Evolutionary conservation across 2,888 invertebrate species (phyloP).

Genomic region (Phasia obesa): DNA sequence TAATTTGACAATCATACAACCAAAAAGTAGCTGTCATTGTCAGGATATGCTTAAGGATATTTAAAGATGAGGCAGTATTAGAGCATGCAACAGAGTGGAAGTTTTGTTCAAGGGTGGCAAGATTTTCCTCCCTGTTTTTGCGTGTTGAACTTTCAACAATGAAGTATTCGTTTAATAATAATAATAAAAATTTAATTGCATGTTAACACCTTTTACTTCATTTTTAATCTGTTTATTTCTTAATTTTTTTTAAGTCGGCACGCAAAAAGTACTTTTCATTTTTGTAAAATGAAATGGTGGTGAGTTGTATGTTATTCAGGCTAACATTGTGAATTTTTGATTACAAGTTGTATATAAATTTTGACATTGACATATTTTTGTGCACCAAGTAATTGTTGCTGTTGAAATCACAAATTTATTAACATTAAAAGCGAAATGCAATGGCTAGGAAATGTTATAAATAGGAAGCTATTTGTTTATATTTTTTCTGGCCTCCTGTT

Average conservation of each 20-base stretch:
- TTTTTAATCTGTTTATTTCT: constrained; percentile 33
- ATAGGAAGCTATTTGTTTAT: constrained; percentile 8
- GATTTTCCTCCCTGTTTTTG: background rate
- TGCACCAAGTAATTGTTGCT: constrained; percentile 47
- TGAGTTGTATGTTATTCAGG: background rate
- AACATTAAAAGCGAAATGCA: constrained; percentile 5
- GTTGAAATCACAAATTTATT: constrained; percentile 52
- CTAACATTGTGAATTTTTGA: constrained; percentile 36
- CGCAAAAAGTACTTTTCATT: constrained; percentile 59
- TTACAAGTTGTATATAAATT: constrained; percentile 31
- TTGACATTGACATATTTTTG: constrained; percentile 68
- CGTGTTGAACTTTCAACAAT: constrained; percentile 42
- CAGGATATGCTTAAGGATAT: background rate
- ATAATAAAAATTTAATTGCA: constrained; percentile 64
- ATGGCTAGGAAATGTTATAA: background rate
- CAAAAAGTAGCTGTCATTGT: background rate
- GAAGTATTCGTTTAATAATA: constrained; percentile 26
- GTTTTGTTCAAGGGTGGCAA: constrained; percentile 10
- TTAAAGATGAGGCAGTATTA: background rate
- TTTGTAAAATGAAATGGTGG: background rate
- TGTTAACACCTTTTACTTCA: constrained; percentile 67
- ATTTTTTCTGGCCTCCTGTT: background rate
- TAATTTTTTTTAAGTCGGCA: constrained; percentile 27
- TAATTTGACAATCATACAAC: constrained; percentile 30
- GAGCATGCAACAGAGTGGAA: background rate